Evolutionary conservation across 2,113 vertebrate species (phyloP), one percentile per base, ranked within the genome.

Genomic region (Psittacus erithacus): DNA sequence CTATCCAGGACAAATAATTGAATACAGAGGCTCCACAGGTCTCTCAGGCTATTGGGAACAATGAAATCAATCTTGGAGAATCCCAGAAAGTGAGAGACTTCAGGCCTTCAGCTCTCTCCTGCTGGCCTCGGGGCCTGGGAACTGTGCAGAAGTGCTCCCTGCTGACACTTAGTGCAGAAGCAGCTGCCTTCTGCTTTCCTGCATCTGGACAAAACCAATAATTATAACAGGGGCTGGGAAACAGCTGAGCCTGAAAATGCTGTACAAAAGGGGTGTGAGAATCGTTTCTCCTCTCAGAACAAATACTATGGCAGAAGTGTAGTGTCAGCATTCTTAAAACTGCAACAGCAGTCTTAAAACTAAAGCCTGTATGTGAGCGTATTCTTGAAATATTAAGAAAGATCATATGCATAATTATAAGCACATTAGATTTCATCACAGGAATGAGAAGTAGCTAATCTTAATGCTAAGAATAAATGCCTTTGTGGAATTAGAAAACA

Each of bases 121-220:
- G 87, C 90, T 96, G 68, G 52, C 70, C 25, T 29, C 38, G 76
- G 92, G 79, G 81, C 89, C 95, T 98, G 97, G 95, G 96, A 97
- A 96, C 78, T n/a, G 38, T 62, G 77, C 74, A 83, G 92, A 91
- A 88, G 10, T 77, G 49, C 39, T 95, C 89, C 92, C 93, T 90
- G 88, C 77, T 96, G 97, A 96, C 85, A 47, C 49, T 65, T 87
- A 13, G 64, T 77, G 88, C 43, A 84, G 53, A 88, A 88, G 28
- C 90, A 95, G 94, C 94, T 96, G 92, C 70, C 38, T 95, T 92
- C 80, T 3, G 13, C 88, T 88, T 60, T 73, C 67, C 49, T 84
- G 63, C 80, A 88, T 88, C 93, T 96, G 86, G 82, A 87, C 57
- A 75, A 70, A 92, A 77, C 2, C 50, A 64, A 38, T 81, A 81